Evolutionary conservation across 2,113 vertebrate genomes (phyloP), one percentile per base, ranked within the genome.

Genomic region (Cryptomyrus ogoouensis): DNA sequence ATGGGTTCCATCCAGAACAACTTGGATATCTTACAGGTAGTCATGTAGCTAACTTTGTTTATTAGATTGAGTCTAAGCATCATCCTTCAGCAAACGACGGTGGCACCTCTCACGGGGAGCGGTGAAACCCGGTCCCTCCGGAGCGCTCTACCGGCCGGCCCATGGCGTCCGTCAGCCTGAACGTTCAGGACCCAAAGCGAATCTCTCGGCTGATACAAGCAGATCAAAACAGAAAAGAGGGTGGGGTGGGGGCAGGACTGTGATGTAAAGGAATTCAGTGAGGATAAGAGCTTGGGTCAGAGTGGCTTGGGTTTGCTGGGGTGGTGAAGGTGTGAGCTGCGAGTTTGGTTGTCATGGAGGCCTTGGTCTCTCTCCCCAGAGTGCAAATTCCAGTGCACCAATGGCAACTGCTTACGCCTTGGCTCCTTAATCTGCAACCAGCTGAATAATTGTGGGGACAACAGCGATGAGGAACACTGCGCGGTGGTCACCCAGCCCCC

Each of bases 301-400:
- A 42, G 35, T 19, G 74, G 74, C 13, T 42, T 42, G 74, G 74
- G n/a, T 70, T 70, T 70, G 62, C 62, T 31, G 62, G 62, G 62
- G 27, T 31, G 62, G 27, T 35, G 5, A 77, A 77, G 70, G 12
- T 77, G 31, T 3, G 70, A 39, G 70, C 70, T 39, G 5, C 6
- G 35, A 3, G 74, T 80, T 19, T 42, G 74, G 74, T 80, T 80
- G 83, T 84, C 83, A 84, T 84, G 19, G 42, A 46, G 83, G 8
- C 52, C 15, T 84, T 46, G 91, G 24, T 15, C 87, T 50, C 88
- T 27, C 92, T 94, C 94, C 96, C 92, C 95, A 99, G 98, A 98
- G 97, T 99, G 98, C 97, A 98, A 97, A 96, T 99, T 99, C 96
- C 97, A 96, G 96, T 99, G 98, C 94, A 96, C 97, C 95, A 99